Evolutionary conservation across 2,888 invertebrate species (phyloP).

Genomic region (Bhutanitis thaidina): DNA sequence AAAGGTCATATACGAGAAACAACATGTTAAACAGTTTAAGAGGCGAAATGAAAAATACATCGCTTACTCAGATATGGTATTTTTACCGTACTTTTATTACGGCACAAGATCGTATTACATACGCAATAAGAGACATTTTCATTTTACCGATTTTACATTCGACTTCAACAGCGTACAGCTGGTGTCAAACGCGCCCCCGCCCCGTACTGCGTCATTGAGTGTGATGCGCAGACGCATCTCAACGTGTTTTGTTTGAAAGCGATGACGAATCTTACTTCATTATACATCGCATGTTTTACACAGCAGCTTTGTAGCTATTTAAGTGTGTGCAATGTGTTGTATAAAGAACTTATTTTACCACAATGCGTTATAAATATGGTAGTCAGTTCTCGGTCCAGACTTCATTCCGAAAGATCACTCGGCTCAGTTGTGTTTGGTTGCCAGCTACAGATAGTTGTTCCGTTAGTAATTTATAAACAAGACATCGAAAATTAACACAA

Average conservation of each 20-base stretch:
- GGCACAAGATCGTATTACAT: neutral
- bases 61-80: constrained; percentile 30
- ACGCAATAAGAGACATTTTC: constrained; percentile 15
- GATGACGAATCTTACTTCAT: constrained; percentile 22
- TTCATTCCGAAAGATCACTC: constrained; percentile 26
- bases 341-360: constrained; percentile 29
- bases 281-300: constrained; percentile 43
- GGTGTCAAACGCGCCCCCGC: constrained; percentile 37
- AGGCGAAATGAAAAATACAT: constrained; percentile 23
- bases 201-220: constrained; percentile 39
- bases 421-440: constrained; percentile 43
- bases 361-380: constrained; percentile 27
- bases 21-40: constrained; percentile 5
- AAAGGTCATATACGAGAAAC: neutral
- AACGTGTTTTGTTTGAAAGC: constrained; percentile 28
- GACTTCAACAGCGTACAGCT: constrained; percentile 40
- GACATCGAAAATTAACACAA: constrained; percentile 24
- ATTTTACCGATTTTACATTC: neutral
- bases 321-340: constrained; percentile 35
- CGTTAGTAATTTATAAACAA: neutral
- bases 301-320: constrained; percentile 29
- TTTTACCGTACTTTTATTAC: constrained; percentile 20
- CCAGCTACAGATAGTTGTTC: constrained; percentile 33
- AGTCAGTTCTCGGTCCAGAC: constrained; percentile 26
- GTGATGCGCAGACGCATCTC: constrained; percentile 39